Evolutionary conservation across 2,888 invertebrate species (phyloP).

Genomic region (Tupiocoris notatus): DNA sequence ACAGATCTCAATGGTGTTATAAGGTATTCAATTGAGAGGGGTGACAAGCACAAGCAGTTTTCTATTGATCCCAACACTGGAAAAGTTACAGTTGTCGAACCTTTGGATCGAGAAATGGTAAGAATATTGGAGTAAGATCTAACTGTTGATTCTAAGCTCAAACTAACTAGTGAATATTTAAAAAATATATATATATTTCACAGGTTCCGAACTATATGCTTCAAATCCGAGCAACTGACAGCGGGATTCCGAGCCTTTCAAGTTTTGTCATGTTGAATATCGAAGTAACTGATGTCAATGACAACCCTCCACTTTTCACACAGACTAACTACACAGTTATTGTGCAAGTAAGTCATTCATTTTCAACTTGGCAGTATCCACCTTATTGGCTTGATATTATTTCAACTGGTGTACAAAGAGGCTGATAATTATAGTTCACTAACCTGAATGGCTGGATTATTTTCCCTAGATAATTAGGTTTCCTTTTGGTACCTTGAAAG

Average conservation of each 20-base stretch:
- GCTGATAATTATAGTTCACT: too few species aligned
- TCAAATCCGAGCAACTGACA: slow-evolving; percentile 78
- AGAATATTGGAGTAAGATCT: slow-evolving; percentile 48
- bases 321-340: slow-evolving; percentile 75
- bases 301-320: slow-evolving; percentile 83
- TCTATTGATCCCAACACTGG: slow-evolving; percentile 73
- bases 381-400: too few species aligned
- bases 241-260: slow-evolving; percentile 73
- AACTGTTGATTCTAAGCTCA: neutral
- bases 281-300: slow-evolving; percentile 85
- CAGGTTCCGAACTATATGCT: slow-evolving; percentile 67
- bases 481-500: too few species aligned
- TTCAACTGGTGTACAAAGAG: too few species aligned
- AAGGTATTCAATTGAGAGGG: slow-evolving; percentile 72
- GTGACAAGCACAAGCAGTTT: slow-evolving; percentile 76
- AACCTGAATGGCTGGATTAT: too few species aligned
- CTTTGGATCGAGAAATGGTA: slow-evolving; percentile 79
- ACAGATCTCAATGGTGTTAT: slow-evolving; percentile 77
- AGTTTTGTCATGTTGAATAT: slow-evolving; percentile 72
- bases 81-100: slow-evolving; percentile 69
- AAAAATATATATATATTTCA: neutral
- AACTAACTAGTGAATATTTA: neutral
- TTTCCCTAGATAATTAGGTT: too few species aligned
- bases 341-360: slow-evolving; percentile 58
- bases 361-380: too few species aligned